Evolutionary conservation across 2,113 vertebrate genomes (phyloP).

Genomic region (Melanocharis versteri): DNA sequence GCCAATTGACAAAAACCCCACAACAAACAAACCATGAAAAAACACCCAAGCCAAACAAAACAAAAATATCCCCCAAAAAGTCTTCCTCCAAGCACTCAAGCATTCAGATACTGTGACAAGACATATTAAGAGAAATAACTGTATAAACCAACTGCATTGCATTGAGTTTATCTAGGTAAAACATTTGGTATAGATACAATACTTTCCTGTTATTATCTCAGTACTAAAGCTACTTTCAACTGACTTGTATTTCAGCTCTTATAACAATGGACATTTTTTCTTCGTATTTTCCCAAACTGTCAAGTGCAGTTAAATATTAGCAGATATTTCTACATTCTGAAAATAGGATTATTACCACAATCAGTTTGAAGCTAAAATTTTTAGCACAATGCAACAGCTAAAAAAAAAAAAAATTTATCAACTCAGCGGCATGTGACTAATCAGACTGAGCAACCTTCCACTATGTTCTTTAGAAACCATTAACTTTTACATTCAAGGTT

Average conservation of each 20-base stretch:
- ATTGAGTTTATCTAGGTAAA: not conserved
- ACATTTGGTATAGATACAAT: not conserved
- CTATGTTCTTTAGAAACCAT: not conserved
- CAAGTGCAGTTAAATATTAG: not conserved
- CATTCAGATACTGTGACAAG: not conserved
- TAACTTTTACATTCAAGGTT: not conserved
- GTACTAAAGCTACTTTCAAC: not conserved
- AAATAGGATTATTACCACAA: not conserved
- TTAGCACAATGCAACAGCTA: not conserved
- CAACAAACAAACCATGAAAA: not conserved
- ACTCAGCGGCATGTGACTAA: not conserved
- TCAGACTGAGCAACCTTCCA: not conserved
- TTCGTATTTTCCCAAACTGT: not conserved
- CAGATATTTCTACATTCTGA: not conserved
- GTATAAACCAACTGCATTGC: not conserved
- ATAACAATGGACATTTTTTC: not conserved
- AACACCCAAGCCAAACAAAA: not conserved
- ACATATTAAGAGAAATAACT: not conserved
- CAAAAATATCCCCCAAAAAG: not conserved
- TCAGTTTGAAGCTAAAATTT: not conserved
- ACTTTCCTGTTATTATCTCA: not conserved
- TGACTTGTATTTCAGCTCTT: not conserved
- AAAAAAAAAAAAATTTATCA: not conserved
- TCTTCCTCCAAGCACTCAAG: not conserved
- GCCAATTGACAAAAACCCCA: not conserved